Conservation (phyloP, 2,113 vertebrate species). For the Gavialis gangeticus region DNA sequence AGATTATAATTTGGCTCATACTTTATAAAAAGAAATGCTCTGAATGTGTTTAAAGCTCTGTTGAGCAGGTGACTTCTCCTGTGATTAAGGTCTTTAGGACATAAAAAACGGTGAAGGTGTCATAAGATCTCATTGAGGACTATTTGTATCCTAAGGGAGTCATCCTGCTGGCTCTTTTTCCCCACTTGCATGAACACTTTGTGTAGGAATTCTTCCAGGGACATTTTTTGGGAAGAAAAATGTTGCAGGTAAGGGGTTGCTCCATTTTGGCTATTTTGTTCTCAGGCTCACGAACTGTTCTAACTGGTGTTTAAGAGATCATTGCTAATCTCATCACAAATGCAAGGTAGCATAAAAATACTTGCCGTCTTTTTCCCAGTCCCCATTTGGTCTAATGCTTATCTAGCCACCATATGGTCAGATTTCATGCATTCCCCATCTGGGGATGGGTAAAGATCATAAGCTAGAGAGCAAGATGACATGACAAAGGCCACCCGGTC, state of each 20-base stretch:
- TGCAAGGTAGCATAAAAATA: neutral
- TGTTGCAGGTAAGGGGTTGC: neutral
- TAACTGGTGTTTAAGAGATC: too few species aligned
- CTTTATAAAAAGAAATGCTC: neutral
- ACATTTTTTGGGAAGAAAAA: neutral
- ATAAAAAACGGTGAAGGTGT: neutral
- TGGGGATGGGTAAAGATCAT: neutral
- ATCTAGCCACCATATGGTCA: neutral
- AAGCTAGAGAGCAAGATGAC: neutral
- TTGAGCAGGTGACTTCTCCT: rapidly evolving
- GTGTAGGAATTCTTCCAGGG: neutral
- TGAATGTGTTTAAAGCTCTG: neutral
- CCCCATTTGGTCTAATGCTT: neutral
- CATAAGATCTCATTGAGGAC: neutral
- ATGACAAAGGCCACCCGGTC: neutral
- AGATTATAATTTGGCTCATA: neutral
- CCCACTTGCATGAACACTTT: neutral
- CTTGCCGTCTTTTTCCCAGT: neutral
- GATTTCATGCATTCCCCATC: rapidly evolving
- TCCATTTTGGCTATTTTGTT: too few species aligned
- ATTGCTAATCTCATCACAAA: too few species aligned
- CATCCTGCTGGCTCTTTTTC: neutral
- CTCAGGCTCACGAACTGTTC: too few species aligned
- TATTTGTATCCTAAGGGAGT: rapidly evolving
- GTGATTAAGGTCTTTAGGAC: neutral